A percentile compares a stretch with the other conserved stretches of the same genome.
Conservation (phyloP, 2,888 invertebrate species). For the Torymus auratus region DNA sequence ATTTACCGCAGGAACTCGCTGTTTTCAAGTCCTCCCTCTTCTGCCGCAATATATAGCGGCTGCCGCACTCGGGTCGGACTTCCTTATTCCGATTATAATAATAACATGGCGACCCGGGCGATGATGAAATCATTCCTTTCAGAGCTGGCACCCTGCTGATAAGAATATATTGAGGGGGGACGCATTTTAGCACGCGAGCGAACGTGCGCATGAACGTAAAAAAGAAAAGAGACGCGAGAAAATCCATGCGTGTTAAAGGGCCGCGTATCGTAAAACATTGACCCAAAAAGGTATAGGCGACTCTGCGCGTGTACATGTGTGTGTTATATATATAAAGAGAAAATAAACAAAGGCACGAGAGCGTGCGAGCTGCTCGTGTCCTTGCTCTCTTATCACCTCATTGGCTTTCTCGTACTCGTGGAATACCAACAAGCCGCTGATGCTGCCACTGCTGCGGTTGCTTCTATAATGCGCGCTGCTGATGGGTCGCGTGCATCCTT, state of each 20-base stretch:
- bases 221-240: not conserved
- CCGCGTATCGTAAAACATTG: conserved; percentile 41
- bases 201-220: not conserved
- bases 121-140: conserved; percentile 11
- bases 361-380: conserved; percentile 25
- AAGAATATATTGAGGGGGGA: not conserved
- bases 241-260: not conserved
- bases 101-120: not conserved
- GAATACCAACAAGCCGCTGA: conserved; percentile 37
- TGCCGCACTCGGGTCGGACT: conserved; percentile 9
- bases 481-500: too few relatives aligned
- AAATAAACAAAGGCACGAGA: conserved; percentile 2
- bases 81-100: conserved; percentile 49
- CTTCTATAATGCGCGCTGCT: too few relatives aligned
- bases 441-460: too few relatives aligned
- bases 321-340: not conserved
- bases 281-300: conserved; percentile 40
- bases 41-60: not conserved
- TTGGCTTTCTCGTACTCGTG: conserved; percentile 38
- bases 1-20: conserved; percentile 8
- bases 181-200: too few relatives aligned
- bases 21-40: not conserved
- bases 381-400: conserved; percentile 54
- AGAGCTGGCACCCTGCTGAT: too few relatives aligned
- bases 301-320: not conserved